Base-by-base conservation (phyloP, 2,888 invertebrate genomes). In the Hololepta plana region DNA sequence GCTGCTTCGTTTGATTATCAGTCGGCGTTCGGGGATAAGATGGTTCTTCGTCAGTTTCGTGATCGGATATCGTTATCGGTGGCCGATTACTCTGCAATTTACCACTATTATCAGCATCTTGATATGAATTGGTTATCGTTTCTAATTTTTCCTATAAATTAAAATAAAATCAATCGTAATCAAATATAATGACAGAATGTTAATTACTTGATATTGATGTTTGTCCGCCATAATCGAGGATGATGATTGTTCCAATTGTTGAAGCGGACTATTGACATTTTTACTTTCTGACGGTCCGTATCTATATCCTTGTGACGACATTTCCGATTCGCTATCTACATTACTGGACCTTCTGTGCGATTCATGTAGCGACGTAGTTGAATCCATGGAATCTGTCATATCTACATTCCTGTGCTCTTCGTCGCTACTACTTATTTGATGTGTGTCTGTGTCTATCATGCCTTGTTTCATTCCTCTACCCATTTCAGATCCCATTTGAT, bases 191-290 rank as follows among this genome's bases (percentile, higher is more conserved):
- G n/a, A n/a, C n/a, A n/a, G n/a, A n/a, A n/a, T 14, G 19, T 27
- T 14, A 28, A 35, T 32, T 36, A 51, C 53, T 42, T 53, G 54
- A 39, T 53, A 54, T 16, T 53, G 47, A 29, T 49, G 46, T 26
- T 46, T 44, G 25, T 53, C 52, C 10, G 43, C 41, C 31, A 51
- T 39, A 26, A 51, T 45, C 3, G 48, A 40, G 2, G 47, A 46
- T 7, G 53, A 47, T 1, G 50, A 48, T 24, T 51, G 48, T 29
- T 54, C 54, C 25, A 54, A 13, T 16, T 30, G 20, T 16, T 15
- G 16, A 11, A 15, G 9, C 11, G 13, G 4, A 8, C 15, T 19
- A 8, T 32, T 28, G 10, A 28, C 32, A 23, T 23, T 20, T 14
- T 25, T 24, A 17, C n/a, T n/a, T 7, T 17, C 17, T 17, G 17